phyloP scores from a whole-genome alignment of 2,797 vertebrate genomes.

The Protonibea diacanthus region DNA sequence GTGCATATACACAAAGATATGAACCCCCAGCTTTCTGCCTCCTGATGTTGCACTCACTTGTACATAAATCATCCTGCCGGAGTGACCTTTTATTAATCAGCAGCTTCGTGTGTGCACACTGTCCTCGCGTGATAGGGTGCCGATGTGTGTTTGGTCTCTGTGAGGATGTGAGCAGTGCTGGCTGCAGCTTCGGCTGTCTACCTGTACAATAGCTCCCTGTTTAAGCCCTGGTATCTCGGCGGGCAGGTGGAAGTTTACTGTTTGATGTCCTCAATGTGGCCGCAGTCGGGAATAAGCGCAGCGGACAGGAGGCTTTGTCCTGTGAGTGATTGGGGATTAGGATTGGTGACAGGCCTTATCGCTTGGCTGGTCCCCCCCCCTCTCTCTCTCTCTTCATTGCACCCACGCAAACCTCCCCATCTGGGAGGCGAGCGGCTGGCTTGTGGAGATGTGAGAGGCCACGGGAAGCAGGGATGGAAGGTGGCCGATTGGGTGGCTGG shows the following conservation, averaged over 20 bases:
- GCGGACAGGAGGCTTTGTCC: constrained; percentile 81
- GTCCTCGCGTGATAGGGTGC: constrained; percentile 66
- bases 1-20: constrained; percentile 12
- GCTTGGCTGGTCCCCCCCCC: constrained; percentile 35
- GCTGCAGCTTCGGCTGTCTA: constrained; percentile 53
- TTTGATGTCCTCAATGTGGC: constrained; percentile 69
- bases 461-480: constrained; percentile 36
- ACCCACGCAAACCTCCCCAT: constrained; percentile 16
- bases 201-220: constrained; percentile 72
- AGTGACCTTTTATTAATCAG: constrained; percentile 80
- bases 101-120: constrained; percentile 48
- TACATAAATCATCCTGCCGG: constrained; percentile 75
- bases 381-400: background rate
- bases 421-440: constrained; percentile 25
- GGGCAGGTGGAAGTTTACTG: constrained; percentile 81
- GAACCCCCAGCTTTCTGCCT: constrained; percentile 5
- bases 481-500: constrained; percentile 32
- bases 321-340: constrained; percentile 82
- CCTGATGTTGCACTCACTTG: constrained; percentile 50
- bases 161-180: constrained; percentile 23
- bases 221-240: constrained; percentile 80
- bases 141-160: constrained; percentile 26
- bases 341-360: constrained; percentile 80
- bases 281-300: constrained; percentile 46
- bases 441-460: constrained; percentile 24